Conservation (phyloP, 1,140 invertebrate species). For the Drosophila sproati region DNA sequence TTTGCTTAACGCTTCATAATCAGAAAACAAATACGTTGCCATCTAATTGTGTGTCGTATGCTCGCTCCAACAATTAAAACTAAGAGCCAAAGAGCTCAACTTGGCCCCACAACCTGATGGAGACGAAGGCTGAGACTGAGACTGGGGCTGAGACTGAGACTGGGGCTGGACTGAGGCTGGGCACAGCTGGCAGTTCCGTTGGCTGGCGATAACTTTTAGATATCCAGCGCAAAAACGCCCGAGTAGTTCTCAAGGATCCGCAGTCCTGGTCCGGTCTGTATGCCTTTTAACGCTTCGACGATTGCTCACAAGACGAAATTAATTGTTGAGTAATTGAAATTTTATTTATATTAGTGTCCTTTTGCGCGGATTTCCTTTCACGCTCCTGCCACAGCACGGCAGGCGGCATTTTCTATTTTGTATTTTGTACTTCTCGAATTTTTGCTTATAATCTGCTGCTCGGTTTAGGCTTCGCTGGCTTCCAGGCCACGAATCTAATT, state of each 20-base stretch:
- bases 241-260: constrained; percentile 60
- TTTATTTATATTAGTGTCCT: constrained; percentile 84
- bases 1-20: constrained; percentile 85
- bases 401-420: constrained; percentile 59
- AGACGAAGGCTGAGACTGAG: background rate
- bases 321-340: constrained; percentile 85
- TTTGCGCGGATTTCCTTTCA: constrained; percentile 67
- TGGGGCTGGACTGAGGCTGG: background rate
- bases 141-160: background rate
- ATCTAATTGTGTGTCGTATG: constrained; percentile 74
- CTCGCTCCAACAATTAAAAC: constrained; percentile 65
- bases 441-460: constrained; percentile 57
- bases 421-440: constrained; percentile 28
- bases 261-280: constrained; percentile 42
- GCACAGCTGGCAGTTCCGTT: constrained; percentile 50
- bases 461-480: constrained; percentile 58
- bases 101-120: constrained; percentile 6
- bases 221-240: constrained; percentile 48
- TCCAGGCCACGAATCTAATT: constrained; percentile 46
- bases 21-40: constrained; percentile 84
- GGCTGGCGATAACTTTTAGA: constrained; percentile 51
- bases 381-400: constrained; percentile 45
- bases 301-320: constrained; percentile 81
- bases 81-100: constrained; percentile 54
- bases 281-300: constrained; percentile 76